phyloP scores from a whole-genome alignment of 2,797 vertebrate species.

The Lepidocolaptes lacrymiger region DNA sequence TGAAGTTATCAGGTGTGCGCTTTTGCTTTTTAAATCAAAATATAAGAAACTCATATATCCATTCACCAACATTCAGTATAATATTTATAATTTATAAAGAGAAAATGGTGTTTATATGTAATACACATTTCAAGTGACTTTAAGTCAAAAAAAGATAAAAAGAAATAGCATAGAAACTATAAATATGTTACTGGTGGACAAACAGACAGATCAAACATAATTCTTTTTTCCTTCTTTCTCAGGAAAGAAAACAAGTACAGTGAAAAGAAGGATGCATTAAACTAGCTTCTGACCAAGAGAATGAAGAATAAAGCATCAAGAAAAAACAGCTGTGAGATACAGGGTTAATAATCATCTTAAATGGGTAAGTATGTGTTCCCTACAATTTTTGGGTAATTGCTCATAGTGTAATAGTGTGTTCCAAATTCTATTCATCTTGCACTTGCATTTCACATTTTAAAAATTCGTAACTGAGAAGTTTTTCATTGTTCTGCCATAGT shows the following conservation, averaged over 20 bases:
- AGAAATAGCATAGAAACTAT: neutral
- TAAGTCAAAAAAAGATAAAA: neutral
- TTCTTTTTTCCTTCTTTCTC: neutral
- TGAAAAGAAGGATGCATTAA: neutral
- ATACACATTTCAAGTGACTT: neutral
- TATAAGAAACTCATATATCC: neutral
- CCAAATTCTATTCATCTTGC: neutral
- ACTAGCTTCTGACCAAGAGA: neutral
- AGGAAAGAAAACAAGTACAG: neutral
- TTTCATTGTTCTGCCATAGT: neutral
- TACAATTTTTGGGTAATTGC: neutral
- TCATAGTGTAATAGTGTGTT: neutral
- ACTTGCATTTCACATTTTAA: constrained; percentile 1
- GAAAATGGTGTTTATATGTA: neutral
- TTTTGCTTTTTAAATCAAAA: neutral
- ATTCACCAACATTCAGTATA: neutral
- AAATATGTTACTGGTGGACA: neutral
- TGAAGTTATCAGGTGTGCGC: neutral
- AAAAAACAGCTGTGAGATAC: neutral
- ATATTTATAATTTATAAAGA: neutral
- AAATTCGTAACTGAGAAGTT: neutral
- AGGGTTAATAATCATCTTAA: neutral
- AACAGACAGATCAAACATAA: neutral
- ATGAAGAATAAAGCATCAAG: neutral
- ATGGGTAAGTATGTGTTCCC: neutral